Conservation (phyloP, 2,888 invertebrate species). For the Pristionchus entomophagus region DNA sequence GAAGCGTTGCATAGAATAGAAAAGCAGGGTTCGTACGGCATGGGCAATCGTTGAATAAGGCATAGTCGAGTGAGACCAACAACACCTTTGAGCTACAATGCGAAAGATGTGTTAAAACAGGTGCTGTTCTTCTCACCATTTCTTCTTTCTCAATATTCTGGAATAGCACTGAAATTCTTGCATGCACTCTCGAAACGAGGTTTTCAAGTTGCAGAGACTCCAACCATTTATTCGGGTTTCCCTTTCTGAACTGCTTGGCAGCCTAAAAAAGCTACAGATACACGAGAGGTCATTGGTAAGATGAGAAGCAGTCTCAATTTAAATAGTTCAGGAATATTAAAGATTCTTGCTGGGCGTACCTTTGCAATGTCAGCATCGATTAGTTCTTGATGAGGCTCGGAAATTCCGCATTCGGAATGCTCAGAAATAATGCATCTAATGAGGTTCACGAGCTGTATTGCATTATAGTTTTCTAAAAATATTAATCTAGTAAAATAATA, state of each 20-base stretch:
- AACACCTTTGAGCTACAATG: neutral
- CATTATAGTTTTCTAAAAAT: too few species aligned
- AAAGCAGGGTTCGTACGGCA: neutral
- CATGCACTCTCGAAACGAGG: neutral
- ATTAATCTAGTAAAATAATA: neutral
- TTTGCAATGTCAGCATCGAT: neutral
- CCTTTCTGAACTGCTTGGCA: neutral
- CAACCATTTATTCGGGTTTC: neutral
- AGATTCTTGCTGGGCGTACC: neutral
- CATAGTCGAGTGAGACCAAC: neutral
- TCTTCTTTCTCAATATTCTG: neutral
- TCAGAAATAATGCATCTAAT: neutral
- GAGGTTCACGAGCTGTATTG: neutral
- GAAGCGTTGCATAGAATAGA: neutral
- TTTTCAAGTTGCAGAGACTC: neutral
- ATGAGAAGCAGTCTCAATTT: neutral
- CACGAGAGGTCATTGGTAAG: too few species aligned
- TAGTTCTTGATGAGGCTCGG: neutral
- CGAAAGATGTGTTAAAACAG: neutral
- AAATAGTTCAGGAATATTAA: neutral
- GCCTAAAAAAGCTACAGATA: neutral
- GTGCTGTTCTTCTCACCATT: neutral
- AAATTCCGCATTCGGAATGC: neutral
- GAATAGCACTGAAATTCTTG: neutral
- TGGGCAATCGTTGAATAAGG: neutral